Evolutionary conservation across 2,797 vertebrate genomes (phyloP).

Genomic region (Acridotheres tristis): DNA sequence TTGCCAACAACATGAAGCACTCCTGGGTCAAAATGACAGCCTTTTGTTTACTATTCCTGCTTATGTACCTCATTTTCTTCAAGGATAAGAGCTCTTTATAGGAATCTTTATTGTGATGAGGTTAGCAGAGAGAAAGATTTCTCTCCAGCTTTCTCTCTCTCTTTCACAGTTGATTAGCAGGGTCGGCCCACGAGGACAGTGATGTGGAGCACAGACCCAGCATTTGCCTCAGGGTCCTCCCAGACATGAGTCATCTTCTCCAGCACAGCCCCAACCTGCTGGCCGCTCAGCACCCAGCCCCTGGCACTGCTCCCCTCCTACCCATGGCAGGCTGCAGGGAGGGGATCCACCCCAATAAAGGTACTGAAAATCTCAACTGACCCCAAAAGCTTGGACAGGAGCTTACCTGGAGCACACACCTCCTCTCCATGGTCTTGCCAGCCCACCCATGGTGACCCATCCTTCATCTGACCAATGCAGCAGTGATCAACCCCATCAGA

Average conservation of each 20-base stretch:
- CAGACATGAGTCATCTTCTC: background rate
- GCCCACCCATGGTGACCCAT: fast-evolving
- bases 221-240: background rate
- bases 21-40: slow-evolving; percentile 60
- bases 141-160: slow-evolving; percentile 57
- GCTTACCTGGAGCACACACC: fast-evolving
- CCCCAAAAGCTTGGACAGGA: background rate
- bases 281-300: background rate
- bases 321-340: fast-evolving
- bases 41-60: slow-evolving; percentile 69
- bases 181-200: background rate
- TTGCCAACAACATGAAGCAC: slow-evolving; percentile 59
- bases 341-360: background rate
- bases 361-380: background rate
- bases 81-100: slow-evolving; percentile 71
- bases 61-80: slow-evolving; percentile 67
- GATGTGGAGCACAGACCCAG: background rate
- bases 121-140: slow-evolving; percentile 56
- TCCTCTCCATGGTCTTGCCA: fast-evolving
- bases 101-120: slow-evolving; percentile 67
- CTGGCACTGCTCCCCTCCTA: fast-evolving
- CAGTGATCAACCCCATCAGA: fast-evolving
- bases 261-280: background rate
- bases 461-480: background rate
- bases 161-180: slow-evolving; percentile 57